These are phyloP conservation scores for Ptyas mucosa DNA, from an alignment of 2,113 vertebrate species.

Conservation along the genomic window DNA sequence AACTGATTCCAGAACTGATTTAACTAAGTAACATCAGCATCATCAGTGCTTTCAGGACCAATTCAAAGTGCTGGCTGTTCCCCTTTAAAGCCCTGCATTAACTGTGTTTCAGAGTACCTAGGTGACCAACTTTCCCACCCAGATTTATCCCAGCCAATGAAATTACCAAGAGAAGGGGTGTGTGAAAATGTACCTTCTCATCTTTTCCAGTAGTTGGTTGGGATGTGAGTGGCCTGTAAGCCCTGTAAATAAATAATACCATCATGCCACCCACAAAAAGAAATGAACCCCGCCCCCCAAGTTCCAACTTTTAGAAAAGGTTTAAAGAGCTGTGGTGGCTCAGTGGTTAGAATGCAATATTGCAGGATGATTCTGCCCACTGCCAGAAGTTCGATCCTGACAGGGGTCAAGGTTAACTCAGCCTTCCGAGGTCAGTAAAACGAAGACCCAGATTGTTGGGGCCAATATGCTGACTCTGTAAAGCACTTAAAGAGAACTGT, in stretches of 20 bases:
- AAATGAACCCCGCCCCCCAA: background rate
- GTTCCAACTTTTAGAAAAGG: background rate
- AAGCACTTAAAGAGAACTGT: background rate
- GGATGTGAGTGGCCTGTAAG: background rate
- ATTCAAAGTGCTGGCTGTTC: background rate
- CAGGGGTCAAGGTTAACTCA: background rate
- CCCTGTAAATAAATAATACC: background rate
- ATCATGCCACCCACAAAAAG: background rate
- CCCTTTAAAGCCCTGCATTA: background rate
- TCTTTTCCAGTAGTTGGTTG: background rate
- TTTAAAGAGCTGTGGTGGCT: background rate
- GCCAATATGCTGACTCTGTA: background rate
- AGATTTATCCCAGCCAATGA: background rate
- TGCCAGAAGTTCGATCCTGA: background rate
- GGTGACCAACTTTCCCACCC: background rate
- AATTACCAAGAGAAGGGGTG: background rate
- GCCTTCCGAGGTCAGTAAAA: background rate
- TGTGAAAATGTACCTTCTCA: background rate
- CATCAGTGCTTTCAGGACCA: background rate
- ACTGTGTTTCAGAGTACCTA: background rate
- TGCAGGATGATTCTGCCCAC: background rate
- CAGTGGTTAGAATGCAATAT: background rate
- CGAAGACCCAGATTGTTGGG: background rate
- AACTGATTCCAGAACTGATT: no score
- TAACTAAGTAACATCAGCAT: no score